phyloP scores from a whole-genome alignment of 2,797 vertebrate species.

The Petrocephalus sullivani region DNA sequence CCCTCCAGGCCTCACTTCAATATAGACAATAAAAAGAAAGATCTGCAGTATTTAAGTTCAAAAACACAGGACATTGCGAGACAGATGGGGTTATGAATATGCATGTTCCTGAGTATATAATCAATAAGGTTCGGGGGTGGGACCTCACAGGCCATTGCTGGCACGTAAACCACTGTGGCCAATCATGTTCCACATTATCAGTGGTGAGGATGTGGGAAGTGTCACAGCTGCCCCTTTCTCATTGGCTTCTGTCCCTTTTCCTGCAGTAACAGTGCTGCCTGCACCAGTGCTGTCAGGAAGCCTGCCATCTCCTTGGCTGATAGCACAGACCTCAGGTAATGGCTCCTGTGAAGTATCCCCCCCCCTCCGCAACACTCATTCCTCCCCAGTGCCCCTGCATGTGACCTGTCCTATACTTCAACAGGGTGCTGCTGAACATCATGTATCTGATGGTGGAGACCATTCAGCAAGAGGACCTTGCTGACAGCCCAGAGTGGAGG shows the following conservation, averaged over 20 bases:
- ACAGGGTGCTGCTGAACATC: conserved; percentile 90
- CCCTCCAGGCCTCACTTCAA: neutral
- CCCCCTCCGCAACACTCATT: neutral
- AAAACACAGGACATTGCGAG: neutral
- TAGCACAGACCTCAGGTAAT: conserved; percentile 88
- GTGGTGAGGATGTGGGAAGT: neutral
- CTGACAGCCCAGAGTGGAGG: conserved; percentile 84
- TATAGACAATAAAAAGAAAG: neutral
- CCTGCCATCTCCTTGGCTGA: conserved; percentile 96
- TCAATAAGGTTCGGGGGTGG: neutral
- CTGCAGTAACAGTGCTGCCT: conserved; percentile 89
- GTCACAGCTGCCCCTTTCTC: neutral
- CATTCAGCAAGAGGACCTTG: conserved; percentile 80
- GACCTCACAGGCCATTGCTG: neutral
- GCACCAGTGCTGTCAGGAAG: conserved; percentile 92
- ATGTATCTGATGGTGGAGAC: conserved; percentile 97
- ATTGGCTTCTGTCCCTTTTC: neutral
- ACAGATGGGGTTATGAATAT: neutral
- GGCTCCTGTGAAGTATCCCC: neutral
- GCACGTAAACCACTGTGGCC: neutral
- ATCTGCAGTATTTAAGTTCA: neutral
- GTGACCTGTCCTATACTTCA: neutral
- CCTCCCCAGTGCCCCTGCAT: neutral
- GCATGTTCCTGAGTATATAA: neutral
- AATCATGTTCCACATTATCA: neutral